These are phyloP conservation scores for Habrosyne pyritoides DNA, from an alignment of 2,888 invertebrate species.

Conservation along the genomic window DNA sequence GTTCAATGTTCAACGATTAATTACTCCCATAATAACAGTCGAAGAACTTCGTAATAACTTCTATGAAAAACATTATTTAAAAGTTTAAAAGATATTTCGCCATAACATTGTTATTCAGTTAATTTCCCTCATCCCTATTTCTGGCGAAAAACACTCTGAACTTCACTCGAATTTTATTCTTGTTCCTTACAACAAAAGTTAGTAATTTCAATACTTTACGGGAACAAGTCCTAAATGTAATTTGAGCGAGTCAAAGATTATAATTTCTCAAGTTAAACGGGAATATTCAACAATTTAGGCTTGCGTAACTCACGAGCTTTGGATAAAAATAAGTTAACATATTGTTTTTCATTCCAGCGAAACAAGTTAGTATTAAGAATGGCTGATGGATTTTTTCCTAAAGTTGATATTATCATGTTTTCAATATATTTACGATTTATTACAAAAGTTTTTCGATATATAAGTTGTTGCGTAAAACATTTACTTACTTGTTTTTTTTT, in stretches of 20 bases:
- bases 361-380: not conserved
- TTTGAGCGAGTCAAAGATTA: slow-evolving; percentile 1
- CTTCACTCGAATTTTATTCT: not conserved
- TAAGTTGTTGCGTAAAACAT: not conserved
- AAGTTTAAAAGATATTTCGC: not conserved
- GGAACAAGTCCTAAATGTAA: slow-evolving; percentile 2
- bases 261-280: not conserved
- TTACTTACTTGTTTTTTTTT: not conserved
- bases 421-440: not conserved
- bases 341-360: not conserved
- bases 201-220: slow-evolving; percentile 1
- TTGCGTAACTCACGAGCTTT: not conserved
- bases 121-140: not conserved
- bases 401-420: not conserved
- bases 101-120: not conserved
- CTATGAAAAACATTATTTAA: not conserved
- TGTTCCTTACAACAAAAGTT: not conserved
- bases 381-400: not conserved
- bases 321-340: not conserved
- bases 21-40: not conserved
- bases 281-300: not conserved
- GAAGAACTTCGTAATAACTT: not conserved
- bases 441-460: not conserved
- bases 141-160: not conserved
- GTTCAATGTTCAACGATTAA: no score